Evolutionary conservation across 2,113 vertebrate genomes (phyloP), one percentile per base, ranked within the genome.

Genomic region (Muntiacus reevesi): DNA sequence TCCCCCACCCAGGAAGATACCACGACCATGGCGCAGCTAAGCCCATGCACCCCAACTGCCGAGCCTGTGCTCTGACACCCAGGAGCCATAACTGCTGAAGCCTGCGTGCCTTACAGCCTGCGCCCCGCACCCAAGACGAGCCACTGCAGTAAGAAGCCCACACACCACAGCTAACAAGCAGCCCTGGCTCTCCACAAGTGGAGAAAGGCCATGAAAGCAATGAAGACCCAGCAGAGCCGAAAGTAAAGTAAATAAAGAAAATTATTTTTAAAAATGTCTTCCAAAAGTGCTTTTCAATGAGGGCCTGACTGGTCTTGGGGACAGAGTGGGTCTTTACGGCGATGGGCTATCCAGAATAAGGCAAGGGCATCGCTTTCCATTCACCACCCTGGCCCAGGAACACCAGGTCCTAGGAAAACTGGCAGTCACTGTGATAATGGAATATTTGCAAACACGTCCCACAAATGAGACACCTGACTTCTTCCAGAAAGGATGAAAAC

Each of bases 281-380:
- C 67, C 5, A 40, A 60, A 93, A n/a, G 4, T 55, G 16, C 15
- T 59, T 94, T 78, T 85, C 47, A 52, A 14, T 17, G 21, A 45
- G 17, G 10, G 33, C 33, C 36, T 74, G 25, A 45, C 36, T 30
- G 16, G 27, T 27, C 40, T 47, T 36, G 27, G 33, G 59, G 43
- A 81, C 76, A 62, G 52, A 28, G 52, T 13, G 16, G 23, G 7
- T 81, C 57, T 17, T 36, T 21, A 10, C 0, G 2, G 55, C 17
- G 25, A 7, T 1, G 57, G 30, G 8, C 27, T 9, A 4, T 62
- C 74, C 52, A 2, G 21, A 71, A 62, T 21, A n/a, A 14, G 54
- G 2, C 12, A 19, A 45, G 40, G 17, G 2, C 1, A 33, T 47
- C 25, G 1, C 10, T 13, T 13, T 15, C 1, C n/a, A 23, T 14